A percentile compares a stretch with the other conserved stretches of the same genome.
These are phyloP conservation scores for Mesorhabditis belari DNA, from an alignment of 2,888 invertebrate species.

Conservation along the genomic window DNA sequence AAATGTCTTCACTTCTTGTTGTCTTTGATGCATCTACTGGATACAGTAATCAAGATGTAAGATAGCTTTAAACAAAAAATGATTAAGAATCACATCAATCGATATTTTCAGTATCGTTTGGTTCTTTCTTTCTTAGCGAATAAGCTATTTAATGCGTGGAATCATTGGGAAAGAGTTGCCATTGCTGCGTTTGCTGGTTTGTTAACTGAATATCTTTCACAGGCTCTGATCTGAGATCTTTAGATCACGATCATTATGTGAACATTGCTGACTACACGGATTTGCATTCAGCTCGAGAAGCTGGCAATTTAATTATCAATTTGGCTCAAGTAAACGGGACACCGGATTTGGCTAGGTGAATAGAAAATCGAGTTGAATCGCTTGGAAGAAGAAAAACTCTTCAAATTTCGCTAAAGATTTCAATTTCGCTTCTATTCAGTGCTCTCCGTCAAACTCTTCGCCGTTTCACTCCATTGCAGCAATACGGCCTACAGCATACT, in stretches of 20 bases:
- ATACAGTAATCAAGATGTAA: too few species aligned
- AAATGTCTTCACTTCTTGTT: background rate
- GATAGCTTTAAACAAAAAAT: background rate
- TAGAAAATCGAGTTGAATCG: too few species aligned
- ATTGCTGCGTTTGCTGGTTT: background rate
- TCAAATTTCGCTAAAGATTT: too few species aligned
- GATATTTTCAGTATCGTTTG: too few species aligned
- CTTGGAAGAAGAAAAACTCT: too few species aligned
- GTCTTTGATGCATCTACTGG: too few species aligned
- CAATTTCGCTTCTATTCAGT: too few species aligned
- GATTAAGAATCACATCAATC: background rate
- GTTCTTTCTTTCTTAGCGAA: too few species aligned
- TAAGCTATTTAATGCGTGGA: background rate
- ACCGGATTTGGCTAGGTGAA: background rate
- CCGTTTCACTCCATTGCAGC: background rate
- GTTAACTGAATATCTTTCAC: too few species aligned
- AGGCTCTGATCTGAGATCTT: background rate
- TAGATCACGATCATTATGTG: background rate
- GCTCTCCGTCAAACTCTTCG: background rate
- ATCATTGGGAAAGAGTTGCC: background rate
- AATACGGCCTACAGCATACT: background rate
- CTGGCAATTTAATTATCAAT: background rate
- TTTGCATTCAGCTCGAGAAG: too few species aligned
- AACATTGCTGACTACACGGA: background rate
- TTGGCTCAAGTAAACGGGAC: background rate